A percentile compares a stretch with the other conserved stretches of the same genome.
Conservation (phyloP, 2,888 invertebrate genomes). For the Andrena bicolor region DNA sequence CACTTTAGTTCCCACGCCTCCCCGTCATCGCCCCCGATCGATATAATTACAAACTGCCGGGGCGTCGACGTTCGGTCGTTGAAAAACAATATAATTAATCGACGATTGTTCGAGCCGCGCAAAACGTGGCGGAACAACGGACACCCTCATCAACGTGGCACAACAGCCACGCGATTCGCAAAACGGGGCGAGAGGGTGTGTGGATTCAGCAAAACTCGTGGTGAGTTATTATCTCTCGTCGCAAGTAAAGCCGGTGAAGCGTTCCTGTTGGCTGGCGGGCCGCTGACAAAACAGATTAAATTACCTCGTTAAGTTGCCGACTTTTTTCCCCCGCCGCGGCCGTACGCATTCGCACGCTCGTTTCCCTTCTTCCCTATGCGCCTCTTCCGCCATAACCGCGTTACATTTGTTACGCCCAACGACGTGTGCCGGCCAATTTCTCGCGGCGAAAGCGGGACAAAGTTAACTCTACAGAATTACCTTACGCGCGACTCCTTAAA, state of each 20-base stretch:
- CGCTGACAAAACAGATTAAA: slow-evolving; percentile 68
- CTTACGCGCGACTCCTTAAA: background rate
- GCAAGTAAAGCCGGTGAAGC: slow-evolving; percentile 53
- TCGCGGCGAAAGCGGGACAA: slow-evolving; percentile 10
- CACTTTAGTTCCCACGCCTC: background rate
- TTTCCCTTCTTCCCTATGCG: slow-evolving; percentile 32
- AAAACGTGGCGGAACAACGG: background rate
- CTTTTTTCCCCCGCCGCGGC: slow-evolving; percentile 45
- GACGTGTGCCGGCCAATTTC: slow-evolving; percentile 27
- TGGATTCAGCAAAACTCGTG: slow-evolving; percentile 60
- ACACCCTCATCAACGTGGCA: slow-evolving; percentile 3
- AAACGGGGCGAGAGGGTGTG: slow-evolving; percentile 17
- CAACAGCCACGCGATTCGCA: slow-evolving; percentile 21
- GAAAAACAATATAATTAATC: slow-evolving; percentile 35
- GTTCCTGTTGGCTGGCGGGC: slow-evolving; percentile 41
- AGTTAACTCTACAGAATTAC: background rate
- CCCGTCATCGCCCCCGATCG: background rate
- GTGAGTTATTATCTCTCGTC: slow-evolving; percentile 63
- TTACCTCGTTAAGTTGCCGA: slow-evolving; percentile 64
- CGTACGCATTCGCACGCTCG: slow-evolving; percentile 45
- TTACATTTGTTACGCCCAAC: slow-evolving; percentile 54
- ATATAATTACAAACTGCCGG: slow-evolving; percentile 7
- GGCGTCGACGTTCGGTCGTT: background rate
- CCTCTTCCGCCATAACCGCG: slow-evolving; percentile 8
- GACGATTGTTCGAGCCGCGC: slow-evolving; percentile 21